phyloP scores from a whole-genome alignment of 1,140 invertebrate species.

The Mesaphorura yosii region DNA sequence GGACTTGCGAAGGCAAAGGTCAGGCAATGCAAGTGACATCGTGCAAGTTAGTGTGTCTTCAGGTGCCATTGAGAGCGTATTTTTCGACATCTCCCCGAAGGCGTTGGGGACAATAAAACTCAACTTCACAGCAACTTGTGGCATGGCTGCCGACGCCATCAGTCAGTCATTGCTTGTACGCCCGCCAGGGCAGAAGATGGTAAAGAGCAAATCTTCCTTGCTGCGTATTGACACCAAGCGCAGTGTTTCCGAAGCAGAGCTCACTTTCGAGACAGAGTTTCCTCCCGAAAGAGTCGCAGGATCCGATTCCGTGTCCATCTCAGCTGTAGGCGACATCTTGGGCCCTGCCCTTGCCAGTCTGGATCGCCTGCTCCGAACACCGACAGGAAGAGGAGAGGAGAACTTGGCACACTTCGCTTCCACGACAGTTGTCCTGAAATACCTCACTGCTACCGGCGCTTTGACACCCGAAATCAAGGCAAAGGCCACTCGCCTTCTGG shows the following conservation, averaged over 20 bases:
- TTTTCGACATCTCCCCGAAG: constrained; percentile 6
- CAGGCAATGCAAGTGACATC: background rate
- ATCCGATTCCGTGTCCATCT: constrained; percentile 59
- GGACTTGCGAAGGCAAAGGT: background rate
- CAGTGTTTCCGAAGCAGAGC: background rate
- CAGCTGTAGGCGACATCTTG: constrained; percentile 58
- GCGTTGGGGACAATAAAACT: constrained; percentile 60
- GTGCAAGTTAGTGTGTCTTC: constrained; percentile 1
- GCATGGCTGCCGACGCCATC: constrained; percentile 12
- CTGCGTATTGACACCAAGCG: background rate
- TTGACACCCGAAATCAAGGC: constrained; percentile 52
- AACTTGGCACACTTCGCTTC: constrained; percentile 88
- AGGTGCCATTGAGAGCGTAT: constrained; percentile 7
- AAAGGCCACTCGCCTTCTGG: constrained; percentile 60
- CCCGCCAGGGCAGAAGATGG: constrained; percentile 36
- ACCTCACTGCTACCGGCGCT: constrained; percentile 44
- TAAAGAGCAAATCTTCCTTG: background rate
- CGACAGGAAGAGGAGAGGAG: constrained; percentile 82
- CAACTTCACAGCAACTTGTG: constrained; percentile 53
- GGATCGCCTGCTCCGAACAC: constrained; percentile 64
- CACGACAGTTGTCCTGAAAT: constrained; percentile 72
- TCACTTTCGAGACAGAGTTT: constrained; percentile 21
- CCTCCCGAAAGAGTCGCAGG: constrained; percentile 44
- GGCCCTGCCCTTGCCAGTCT: constrained; percentile 61
- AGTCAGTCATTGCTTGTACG: constrained; percentile 9